A percentile compares a stretch with the other conserved stretches of the same genome.
phyloP scores from a whole-genome alignment of 2,888 invertebrate genomes.

The Stenchaetothrips biformis region DNA sequence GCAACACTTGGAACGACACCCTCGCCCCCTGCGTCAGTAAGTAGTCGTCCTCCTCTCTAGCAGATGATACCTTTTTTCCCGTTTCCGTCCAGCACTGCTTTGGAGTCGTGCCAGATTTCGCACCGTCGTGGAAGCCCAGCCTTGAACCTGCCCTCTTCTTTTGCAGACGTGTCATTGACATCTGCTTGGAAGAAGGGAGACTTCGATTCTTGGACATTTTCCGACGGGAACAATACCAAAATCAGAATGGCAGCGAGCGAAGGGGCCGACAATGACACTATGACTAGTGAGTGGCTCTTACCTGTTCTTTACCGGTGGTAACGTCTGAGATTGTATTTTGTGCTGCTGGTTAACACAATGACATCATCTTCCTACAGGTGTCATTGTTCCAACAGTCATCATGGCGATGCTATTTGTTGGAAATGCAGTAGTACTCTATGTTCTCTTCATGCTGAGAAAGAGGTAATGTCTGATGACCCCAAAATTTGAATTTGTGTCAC shows the following conservation, averaged over 20 bases:
- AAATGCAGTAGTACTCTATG: slow-evolving; percentile 66
- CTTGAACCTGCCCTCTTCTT: not conserved
- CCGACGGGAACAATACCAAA: not conserved
- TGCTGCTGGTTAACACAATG: no score
- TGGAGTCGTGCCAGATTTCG: no score
- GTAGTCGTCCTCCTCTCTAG: not conserved
- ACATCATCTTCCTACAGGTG: slow-evolving; percentile 52
- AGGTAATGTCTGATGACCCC: slow-evolving; percentile 48
- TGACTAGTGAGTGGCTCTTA: not conserved
- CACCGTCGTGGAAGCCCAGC: not conserved
- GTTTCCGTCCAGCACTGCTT: no score
- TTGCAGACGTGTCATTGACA: slow-evolving; percentile 10
- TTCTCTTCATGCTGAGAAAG: slow-evolving; percentile 67
- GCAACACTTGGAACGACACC: slow-evolving; percentile 38
- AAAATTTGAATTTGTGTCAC: not conserved
- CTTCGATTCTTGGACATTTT: not conserved
- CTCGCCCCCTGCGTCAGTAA: slow-evolving; percentile 7
- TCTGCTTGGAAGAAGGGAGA: not conserved
- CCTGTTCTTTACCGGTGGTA: not conserved
- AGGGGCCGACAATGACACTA: not conserved
- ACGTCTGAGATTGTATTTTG: no score
- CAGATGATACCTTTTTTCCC: no score
- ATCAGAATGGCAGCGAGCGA: not conserved
- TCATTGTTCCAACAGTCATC: slow-evolving; percentile 65
- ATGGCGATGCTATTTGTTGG: slow-evolving; percentile 66